These are phyloP conservation scores for Melanostoma scalare DNA, from an alignment of 2,888 invertebrate genomes.

Conservation along the genomic window DNA sequence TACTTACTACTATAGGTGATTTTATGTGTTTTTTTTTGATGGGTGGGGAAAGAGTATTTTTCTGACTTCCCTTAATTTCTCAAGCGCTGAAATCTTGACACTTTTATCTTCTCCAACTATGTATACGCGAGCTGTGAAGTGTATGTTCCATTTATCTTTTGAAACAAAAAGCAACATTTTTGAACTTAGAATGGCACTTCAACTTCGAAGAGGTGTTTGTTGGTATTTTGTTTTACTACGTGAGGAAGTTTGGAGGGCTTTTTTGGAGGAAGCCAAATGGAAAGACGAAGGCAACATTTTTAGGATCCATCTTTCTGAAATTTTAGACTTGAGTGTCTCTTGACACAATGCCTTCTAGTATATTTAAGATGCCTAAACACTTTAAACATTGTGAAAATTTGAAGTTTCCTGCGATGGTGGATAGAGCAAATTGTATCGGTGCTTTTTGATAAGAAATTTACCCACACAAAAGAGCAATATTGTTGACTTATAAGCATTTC, in stretches of 20 bases:
- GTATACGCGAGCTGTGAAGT: neutral
- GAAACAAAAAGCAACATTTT: conserved; percentile 12
- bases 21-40: neutral
- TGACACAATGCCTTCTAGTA: neutral
- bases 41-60: conserved; percentile 4
- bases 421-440: conserved; percentile 23
- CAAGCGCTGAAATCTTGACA: conserved; percentile 44
- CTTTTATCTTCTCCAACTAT: conserved; percentile 17
- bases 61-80: conserved; percentile 19
- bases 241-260: conserved; percentile 18
- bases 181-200: neutral
- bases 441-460: conserved; percentile 13
- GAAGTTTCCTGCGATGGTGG: conserved; percentile 1
- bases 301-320: neutral
- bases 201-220: conserved; percentile 13
- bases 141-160: conserved; percentile 6
- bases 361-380: neutral
- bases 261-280: neutral
- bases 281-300: conserved; percentile 11
- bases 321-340: conserved; percentile 3
- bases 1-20: neutral
- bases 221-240: neutral
- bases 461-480: conserved; percentile 2
- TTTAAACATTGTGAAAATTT: neutral
- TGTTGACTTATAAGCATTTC: neutral